A percentile compares a stretch with the other conserved stretches of the same genome.
Conservation (phyloP, 1,140 invertebrate species). For the Helicoverpa zea region DNA sequence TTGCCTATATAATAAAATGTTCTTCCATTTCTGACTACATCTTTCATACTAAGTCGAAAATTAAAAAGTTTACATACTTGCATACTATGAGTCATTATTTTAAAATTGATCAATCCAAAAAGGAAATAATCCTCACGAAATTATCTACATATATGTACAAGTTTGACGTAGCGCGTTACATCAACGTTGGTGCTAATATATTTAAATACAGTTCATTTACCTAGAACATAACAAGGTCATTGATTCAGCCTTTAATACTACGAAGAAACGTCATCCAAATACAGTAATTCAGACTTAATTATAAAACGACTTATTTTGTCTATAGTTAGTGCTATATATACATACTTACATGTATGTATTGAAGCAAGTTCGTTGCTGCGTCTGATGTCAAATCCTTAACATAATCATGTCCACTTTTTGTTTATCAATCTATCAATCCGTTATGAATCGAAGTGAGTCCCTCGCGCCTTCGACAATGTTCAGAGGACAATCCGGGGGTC, state of each 20-base stretch:
- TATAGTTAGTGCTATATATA: neutral
- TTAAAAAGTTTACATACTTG: too few species aligned
- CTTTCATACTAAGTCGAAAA: too few species aligned
- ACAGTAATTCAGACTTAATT: neutral
- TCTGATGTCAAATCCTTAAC: constrained; percentile 76
- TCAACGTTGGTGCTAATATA: neutral
- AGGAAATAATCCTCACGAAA: constrained; percentile 1
- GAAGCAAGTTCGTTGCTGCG: constrained; percentile 62
- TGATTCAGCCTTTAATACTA: constrained; percentile 8
- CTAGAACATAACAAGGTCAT: constrained; percentile 17
- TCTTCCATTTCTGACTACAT: neutral
- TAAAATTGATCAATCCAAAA: neutral
- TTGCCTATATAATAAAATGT: neutral
- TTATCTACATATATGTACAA: neutral
- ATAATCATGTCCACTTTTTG: constrained; percentile 72
- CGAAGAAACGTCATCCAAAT: neutral
- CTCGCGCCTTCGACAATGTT: constrained; percentile 37
- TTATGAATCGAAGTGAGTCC: constrained; percentile 32
- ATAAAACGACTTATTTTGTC: neutral
- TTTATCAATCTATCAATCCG: constrained; percentile 26
- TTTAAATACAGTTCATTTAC: constrained; percentile 19
- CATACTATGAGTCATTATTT: too few species aligned
- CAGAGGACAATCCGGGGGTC: constrained; percentile 45
- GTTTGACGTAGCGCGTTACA: constrained; percentile 1
- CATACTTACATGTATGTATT: constrained; percentile 70